Percentiles rank a stretch among this genome's conserved stretches.
Evolutionary conservation across 2,113 vertebrate species (phyloP).

Genomic region (Bos javanicus): DNA sequence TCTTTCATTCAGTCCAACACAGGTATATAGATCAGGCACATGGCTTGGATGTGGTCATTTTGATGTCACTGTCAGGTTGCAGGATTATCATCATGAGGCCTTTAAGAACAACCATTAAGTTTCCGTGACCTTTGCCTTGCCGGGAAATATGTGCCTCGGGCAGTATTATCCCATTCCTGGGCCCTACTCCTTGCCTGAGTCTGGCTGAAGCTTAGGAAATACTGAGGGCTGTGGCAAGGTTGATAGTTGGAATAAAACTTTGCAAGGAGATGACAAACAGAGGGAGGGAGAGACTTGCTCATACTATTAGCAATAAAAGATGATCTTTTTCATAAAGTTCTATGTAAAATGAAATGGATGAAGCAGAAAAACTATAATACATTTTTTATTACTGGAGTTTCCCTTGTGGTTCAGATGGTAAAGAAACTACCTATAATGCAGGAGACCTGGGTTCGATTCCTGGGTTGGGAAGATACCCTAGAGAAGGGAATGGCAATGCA

Average conservation of each 20-base stretch:
- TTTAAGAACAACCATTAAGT: neutral
- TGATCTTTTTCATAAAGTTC: neutral
- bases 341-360: neutral
- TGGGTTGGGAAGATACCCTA: neutral
- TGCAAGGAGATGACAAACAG: neutral
- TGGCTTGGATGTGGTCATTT: neutral
- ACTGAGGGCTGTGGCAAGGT: neutral
- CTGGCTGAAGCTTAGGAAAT: neutral
- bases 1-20: neutral
- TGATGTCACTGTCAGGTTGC: neutral
- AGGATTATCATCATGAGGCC: neutral
- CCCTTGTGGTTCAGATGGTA: neutral
- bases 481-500: neutral
- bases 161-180: neutral
- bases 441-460: neutral
- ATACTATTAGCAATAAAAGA: neutral
- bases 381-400: neutral
- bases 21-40: neutral
- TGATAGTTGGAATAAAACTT: neutral
- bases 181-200: neutral
- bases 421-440: neutral
- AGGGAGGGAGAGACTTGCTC: neutral
- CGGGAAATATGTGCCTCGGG: neutral
- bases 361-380: neutral
- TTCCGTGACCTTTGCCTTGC: neutral